Evolutionary conservation across 1,140 invertebrate genomes (phyloP), one percentile per base, ranked within the genome.

Genomic region (Hyposmocoma kahamanoa): DNA sequence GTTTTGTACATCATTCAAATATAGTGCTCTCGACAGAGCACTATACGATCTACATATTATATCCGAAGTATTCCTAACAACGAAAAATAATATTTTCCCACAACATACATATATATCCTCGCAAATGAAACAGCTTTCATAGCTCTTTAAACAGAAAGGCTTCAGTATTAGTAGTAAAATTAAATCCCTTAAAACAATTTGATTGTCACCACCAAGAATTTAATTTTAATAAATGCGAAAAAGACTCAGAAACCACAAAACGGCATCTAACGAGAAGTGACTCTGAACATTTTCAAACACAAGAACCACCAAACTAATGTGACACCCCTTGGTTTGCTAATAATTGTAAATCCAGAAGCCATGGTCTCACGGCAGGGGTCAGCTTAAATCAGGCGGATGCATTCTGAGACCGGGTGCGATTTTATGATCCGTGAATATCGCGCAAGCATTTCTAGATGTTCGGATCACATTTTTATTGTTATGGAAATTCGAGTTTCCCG

Each of bases 351-450:
- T 18, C 22, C 38, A 41, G 19, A 10, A 21, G 9, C 1, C 20
- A 41, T 13, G 38, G 20, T 10, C 15, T 21, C 38, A 22, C 32
- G 22, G 30, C 41, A 45, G 50, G 48, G 78, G 62, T 77, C 80
- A 66, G 72, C 59, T 68, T 82, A 84, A 64, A 67, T 71, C 61
- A 74, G 74, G 45, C 66, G 59, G 58, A 50, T 58, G 47, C 47
- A 61, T 59, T 72, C 72, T 68, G 59, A 59, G 66, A 65, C 57
- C 72, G 63, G 72, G 67, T 74, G 64, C 65, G 67, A 76, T 77
- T 85, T 85, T 85, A 85, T 85, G 82, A 82, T 77, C 82, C 82
- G 78, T 82, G 79, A 85, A 85, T 83, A 85, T 83, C 82, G 76
- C 78, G 53, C 62, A 74, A 75, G 76, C 82, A 83, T 85, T 85